Percentiles rank a stretch among this genome's conserved stretches.
phyloP scores from a whole-genome alignment of 2,888 invertebrate species.

The Dysmachus trigonus region DNA sequence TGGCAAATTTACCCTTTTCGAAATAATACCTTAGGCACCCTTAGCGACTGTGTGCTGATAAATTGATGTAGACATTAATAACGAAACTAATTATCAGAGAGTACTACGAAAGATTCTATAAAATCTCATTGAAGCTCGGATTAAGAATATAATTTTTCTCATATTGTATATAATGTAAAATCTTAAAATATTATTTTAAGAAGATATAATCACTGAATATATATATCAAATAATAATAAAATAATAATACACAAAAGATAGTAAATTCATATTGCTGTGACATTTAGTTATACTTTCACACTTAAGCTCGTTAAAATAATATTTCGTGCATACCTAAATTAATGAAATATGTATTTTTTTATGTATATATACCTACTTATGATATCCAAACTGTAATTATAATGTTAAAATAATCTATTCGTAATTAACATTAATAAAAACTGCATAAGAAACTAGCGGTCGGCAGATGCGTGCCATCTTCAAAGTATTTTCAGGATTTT shows the following conservation, averaged over 20 bases:
- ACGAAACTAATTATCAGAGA: background rate
- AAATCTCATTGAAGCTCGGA: background rate
- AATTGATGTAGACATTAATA: slow-evolving; percentile 11
- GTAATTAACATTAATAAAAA: background rate
- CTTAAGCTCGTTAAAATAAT: background rate
- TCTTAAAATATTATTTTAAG: too few species aligned
- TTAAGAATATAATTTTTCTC: too few species aligned
- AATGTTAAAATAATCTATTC: background rate
- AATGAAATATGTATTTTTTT: background rate
- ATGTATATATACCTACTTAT: background rate
- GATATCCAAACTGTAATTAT: background rate
- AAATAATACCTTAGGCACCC: background rate
- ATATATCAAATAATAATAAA: too few species aligned
- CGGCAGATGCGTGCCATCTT: background rate
- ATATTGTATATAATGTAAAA: too few species aligned
- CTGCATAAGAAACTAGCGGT: background rate
- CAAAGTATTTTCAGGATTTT: background rate
- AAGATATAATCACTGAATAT: too few species aligned
- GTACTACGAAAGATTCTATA: background rate
- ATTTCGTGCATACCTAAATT: background rate
- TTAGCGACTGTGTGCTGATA: background rate
- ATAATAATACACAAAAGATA: too few species aligned
- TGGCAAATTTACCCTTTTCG: background rate
- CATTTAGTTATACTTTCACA: too few species aligned
- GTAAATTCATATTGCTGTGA: too few species aligned